Evolutionary conservation across 2,797 vertebrate species (phyloP).

Genomic region (Thalassophryne amazonica): DNA sequence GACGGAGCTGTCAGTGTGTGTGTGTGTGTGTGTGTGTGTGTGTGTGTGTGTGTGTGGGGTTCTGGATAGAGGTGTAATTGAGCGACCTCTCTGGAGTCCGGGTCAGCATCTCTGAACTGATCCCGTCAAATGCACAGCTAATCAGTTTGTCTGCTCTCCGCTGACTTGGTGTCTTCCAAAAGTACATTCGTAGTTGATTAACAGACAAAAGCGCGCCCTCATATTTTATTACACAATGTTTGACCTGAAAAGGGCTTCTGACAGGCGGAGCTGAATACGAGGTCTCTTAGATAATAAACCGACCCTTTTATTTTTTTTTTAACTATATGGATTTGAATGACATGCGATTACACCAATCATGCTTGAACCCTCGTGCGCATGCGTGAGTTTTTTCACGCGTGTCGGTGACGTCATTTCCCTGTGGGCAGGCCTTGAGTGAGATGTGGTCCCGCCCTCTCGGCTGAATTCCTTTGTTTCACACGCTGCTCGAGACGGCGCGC

Average conservation of each 20-base stretch:
- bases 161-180: neutral
- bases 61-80: constrained; percentile 10
- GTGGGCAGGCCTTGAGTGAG: too few species aligned
- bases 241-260: constrained; percentile 9
- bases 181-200: constrained; percentile 4
- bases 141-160: neutral
- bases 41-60: neutral
- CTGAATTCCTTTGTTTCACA: too few species aligned
- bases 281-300: too few species aligned
- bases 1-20: neutral
- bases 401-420: too few species aligned
- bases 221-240: constrained; percentile 3
- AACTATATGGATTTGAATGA: too few species aligned
- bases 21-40: neutral
- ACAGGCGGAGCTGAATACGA: neutral
- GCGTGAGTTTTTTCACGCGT: too few species aligned
- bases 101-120: constrained; percentile 4
- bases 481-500: too few species aligned
- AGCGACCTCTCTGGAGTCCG: neutral
- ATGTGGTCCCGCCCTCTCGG: too few species aligned
- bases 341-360: too few species aligned
- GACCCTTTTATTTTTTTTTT: too few species aligned
- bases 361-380: too few species aligned
- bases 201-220: neutral
- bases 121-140: constrained; percentile 9